Percentiles rank a stretch among this genome's conserved stretches.
Conservation (phyloP, 2,888 invertebrate genomes). For the Lasioglossum figueresi region DNA sequence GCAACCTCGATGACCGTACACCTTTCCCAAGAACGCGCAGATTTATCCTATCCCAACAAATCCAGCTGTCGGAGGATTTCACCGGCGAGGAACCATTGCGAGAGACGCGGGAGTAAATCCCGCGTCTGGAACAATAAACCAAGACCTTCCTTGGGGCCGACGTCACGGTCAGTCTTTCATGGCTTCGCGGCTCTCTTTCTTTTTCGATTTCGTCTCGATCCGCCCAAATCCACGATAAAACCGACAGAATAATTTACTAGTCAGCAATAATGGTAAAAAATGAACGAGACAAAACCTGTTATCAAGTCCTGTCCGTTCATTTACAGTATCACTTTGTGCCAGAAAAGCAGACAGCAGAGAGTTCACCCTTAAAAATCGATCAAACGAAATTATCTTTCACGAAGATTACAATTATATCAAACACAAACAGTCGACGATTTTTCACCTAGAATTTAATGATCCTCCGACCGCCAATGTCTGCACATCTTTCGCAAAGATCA, state of each 20-base stretch:
- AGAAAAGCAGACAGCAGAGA: too few relatives aligned
- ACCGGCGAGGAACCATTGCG: conserved; percentile 59
- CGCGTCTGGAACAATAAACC: conserved; percentile 57
- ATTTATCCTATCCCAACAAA: conserved; percentile 73
- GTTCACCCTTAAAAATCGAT: too few relatives aligned
- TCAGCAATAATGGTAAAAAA: neutral
- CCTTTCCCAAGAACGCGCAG: conserved; percentile 38
- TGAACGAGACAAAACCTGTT: too few relatives aligned
- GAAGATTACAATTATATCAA: neutral
- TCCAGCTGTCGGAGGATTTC: conserved; percentile 73
- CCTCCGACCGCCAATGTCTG: neutral
- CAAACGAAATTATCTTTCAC: neutral
- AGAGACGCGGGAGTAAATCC: conserved; percentile 68
- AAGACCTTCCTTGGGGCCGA: conserved; percentile 50
- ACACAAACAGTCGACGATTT: neutral
- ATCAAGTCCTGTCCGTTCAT: too few relatives aligned
- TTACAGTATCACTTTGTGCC: too few relatives aligned
- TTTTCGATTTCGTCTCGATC: conserved; percentile 34
- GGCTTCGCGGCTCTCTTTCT: conserved; percentile 5
- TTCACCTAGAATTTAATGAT: neutral
- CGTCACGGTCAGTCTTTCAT: neutral
- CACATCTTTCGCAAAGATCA: neutral
- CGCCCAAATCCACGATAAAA: neutral
- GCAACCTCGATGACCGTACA: conserved; percentile 16
- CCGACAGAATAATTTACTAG: neutral